Evolutionary conservation across 2,113 vertebrate species (phyloP).

Genomic region (Lipotes vexillifer): DNA sequence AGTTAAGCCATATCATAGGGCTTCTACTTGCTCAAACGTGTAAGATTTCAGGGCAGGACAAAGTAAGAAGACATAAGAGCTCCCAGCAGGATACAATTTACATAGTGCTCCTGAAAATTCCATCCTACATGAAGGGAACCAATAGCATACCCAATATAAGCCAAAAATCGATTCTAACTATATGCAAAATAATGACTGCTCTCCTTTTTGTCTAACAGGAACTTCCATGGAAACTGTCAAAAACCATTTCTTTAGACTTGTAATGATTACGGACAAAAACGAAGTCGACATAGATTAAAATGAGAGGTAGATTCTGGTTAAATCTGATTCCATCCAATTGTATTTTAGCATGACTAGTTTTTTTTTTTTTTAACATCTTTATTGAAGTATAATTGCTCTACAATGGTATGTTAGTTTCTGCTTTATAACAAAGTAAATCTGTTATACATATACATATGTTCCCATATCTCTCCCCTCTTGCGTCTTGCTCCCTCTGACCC

Average conservation of each 20-base stretch:
- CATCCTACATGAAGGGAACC: neutral
- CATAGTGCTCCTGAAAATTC: neutral
- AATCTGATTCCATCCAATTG: neutral
- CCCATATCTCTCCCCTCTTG: no score
- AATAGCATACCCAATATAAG: neutral
- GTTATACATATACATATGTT: no score
- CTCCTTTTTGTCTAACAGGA: neutral
- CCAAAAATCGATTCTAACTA: neutral
- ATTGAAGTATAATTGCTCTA: no score
- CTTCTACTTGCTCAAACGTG: neutral
- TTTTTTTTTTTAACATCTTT: no score
- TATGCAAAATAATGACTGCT: neutral
- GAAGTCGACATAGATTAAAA: neutral
- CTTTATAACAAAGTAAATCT: no score
- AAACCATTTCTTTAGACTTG: slow-evolving; percentile 10
- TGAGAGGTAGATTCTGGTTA: neutral
- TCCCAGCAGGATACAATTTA: neutral
- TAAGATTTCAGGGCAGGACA: neutral
- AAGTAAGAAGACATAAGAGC: neutral
- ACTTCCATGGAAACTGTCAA: neutral
- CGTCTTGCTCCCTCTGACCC: no score
- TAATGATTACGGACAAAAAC: neutral
- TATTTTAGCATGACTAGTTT: neutral
- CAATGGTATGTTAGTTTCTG: no score
- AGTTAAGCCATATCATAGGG: neutral